Base-by-base conservation (phyloP, 2,113 vertebrate species). In the Aldabrachelys gigantea region DNA sequence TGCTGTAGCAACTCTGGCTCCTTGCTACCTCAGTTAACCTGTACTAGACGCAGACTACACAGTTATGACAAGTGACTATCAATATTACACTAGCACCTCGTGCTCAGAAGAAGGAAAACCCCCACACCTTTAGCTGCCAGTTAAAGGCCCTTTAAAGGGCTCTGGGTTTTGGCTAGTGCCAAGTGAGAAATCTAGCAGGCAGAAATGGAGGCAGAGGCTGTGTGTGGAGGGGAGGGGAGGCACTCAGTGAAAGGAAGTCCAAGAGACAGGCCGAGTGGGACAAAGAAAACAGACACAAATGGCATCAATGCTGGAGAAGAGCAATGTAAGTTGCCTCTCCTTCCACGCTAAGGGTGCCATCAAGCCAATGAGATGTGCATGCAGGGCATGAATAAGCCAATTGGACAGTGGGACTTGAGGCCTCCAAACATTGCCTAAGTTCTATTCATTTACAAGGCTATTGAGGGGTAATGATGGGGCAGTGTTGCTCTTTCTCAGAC, bases 251-350 rank as follows among this genome's bases (percentile, higher is more conserved):
- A 89, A 53, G 16, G 89, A 80, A 95, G 91, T 82, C 90, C 88
- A 96, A 92, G 82, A 84, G 93, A 84, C 93, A 81, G 84, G 82
- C 14, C 75, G 54, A 80, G 76, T 56, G 38, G 87, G 49, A 75
- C 88, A 91, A 87, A 92, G 17, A 25, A 29, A 96, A 93, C 56
- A 88, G 89, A 62, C 90, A 91, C 50, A 94, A 97, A 89, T 52
- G 75, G 89, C 83, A 94, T 80, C 88, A 92, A 89, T 69, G 81
- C 6, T 52, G 84, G 47, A 91, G 80, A 85, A 53, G 25, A 96
- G 88, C 93, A 1, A 1, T 54, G 87, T 78, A 65, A 4, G 16
- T 54, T 85, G 88, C 91, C 82, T 72, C 82, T 83, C 80, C 53
- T 82, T 53, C 53, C 89, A 83, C 2, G 44, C 0, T 0, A 65